Base-by-base conservation (phyloP, 2,888 invertebrate species). In the Parnassius apollo region DNA sequence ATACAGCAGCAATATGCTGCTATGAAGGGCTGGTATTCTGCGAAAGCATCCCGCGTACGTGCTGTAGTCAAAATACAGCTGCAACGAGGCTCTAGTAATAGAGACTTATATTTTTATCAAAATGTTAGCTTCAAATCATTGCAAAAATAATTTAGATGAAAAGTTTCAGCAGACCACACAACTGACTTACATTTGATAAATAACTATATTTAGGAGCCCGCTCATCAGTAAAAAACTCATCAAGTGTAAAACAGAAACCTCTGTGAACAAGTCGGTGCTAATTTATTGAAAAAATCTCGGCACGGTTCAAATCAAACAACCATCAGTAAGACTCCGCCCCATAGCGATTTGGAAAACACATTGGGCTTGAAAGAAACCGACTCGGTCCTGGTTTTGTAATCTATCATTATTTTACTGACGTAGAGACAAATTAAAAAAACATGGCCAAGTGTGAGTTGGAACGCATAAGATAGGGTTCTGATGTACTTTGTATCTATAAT, bases 261-360 rank as follows among this genome's bases (percentile, higher is more conserved):
- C 57, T 13, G 49, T 50, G 58, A 49, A 49, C 49, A 49, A 49
- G 55, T 61, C 69, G 51, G 65, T 60, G 68, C 64, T 74, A 73
- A 73, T 69, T 68, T 69, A 70, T 65, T 64, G 66, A 69, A 67
- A 69, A 69, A 66, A 64, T 54, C 63, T 61, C 62, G 42, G 55
- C 46, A 45, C 45, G 48, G 62, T 44, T 58, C 68, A 68, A 66
- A 65, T 70, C 71, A 69, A 72, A 69, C 73, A 69, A 59, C 56
- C 58, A 51, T 55, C 50, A 62, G 68, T 45, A 46, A 2, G 13
- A 42, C 12, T 25, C 65, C 68, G 65, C 68, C 67, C 66, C 53
- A 10, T 9, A 49, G 52, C 50, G 61, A 66, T 67, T 67, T 66
- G 62, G 57, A 61, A 63, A 64, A 61, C 66, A 64, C 63, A 65